Evolutionary conservation across 1,140 invertebrate genomes (phyloP), one percentile per base, ranked within the genome.

Genomic region (Agrypnia vestita): DNA sequence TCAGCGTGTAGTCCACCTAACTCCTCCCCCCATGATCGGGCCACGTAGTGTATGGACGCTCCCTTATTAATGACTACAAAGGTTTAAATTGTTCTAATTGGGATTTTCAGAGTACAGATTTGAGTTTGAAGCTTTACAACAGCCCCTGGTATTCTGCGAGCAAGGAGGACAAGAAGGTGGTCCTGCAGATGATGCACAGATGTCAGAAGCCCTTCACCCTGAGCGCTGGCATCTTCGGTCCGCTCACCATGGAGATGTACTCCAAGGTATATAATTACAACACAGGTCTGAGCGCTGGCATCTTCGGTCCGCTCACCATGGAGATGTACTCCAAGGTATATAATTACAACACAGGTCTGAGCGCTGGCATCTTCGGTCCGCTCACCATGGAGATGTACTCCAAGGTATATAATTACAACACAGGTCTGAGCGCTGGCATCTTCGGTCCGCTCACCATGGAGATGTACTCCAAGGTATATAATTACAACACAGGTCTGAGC

Each of bases 301-400:
- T 83, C 25, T 83, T 83, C 43, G 82, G 82, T 4, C 79, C 82
- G 3, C 62, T 83, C 6, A 80, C 78, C 13, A 83, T 80, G 76
- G 76, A 80, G 61, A 80, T 83, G 78, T 83, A 83, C 77, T 83
- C 82, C 3, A 83, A 75, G 76, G 79, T 80, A 78, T 15, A 35
- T n/a, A n/a, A n/a, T n/a, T n/a, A n/a, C n/a, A n/a, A n/a, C n/a
- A n/a, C n/a, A n/a, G n/a, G n/a, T n/a, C 59, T 83, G 17, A 71
- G 71, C 13, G 79, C 82, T 10, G 82, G 82, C 1, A 80, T 83
- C 25, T 83, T 83, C 43, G 82, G 82, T 4, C 79, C 82, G 3
- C 62, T 83, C 6, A 80, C 78, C 13, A 83, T 80, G 76, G 76
- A 80, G 61, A 80, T 83, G 78, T 83, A 83, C 77, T 83, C 82